A percentile compares a stretch with the other conserved stretches of the same genome.
These are phyloP conservation scores for Takifugu flavidus DNA, from an alignment of 2,113 vertebrate species.

Conservation along the genomic window DNA sequence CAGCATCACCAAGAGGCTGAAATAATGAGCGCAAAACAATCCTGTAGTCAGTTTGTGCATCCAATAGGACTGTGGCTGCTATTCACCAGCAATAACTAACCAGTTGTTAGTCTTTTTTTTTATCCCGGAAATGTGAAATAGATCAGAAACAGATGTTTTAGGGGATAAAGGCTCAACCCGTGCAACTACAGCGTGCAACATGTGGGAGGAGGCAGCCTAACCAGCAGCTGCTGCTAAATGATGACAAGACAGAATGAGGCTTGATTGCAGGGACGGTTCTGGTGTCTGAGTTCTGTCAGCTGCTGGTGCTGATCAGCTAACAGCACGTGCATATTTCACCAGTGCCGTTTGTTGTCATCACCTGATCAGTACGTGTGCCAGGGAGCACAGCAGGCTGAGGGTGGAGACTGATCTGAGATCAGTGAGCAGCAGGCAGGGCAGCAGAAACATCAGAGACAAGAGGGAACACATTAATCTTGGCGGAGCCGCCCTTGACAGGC, in stretches of 20 bases:
- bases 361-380: constrained; percentile 80
- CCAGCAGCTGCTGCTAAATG: constrained; percentile 24
- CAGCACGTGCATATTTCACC: background rate
- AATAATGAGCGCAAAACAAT: background rate
- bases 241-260: constrained; percentile 21
- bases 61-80: background rate
- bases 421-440: constrained; percentile 78
- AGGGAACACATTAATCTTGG: constrained; percentile 73
- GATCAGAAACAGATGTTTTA: background rate
- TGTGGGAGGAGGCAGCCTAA: constrained; percentile 14
- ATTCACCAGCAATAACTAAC: background rate
- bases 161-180: constrained; percentile 10
- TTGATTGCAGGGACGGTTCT: background rate
- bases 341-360: constrained; percentile 16
- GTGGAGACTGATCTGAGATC: constrained; percentile 77
- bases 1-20: constrained; percentile 72
- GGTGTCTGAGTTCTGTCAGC: constrained; percentile 8
- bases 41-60: background rate
- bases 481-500: constrained; percentile 62
- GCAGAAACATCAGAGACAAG: constrained; percentile 68
- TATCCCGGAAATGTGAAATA: background rate
- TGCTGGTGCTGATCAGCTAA: constrained; percentile 1
- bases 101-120: background rate
- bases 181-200: constrained; percentile 9
- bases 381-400: constrained; percentile 78